Percentiles rank a stretch among this genome's conserved stretches.
Conservation (phyloP, 2,113 vertebrate species). For the Blennius ocellaris region DNA sequence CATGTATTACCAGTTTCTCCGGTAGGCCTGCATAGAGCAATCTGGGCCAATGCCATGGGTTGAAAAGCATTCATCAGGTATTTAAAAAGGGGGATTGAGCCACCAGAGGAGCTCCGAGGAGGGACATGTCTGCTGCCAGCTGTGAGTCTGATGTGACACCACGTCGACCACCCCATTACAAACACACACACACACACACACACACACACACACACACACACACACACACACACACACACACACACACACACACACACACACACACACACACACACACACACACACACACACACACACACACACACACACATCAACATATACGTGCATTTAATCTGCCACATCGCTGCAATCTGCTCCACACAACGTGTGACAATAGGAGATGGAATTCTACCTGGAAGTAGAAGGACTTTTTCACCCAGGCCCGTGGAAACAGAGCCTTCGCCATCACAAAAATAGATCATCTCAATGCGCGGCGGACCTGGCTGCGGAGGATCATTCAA, state of each 20-base stretch:
- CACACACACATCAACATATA: neutral
- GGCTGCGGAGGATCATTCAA: constrained; percentile 60
- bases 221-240: neutral
- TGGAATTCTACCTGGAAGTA: constrained; percentile 87
- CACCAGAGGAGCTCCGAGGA: neutral
- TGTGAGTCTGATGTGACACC: constrained; percentile 53
- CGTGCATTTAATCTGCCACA: neutral
- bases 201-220: neutral
- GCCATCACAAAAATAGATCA: constrained; percentile 92
- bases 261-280: neutral
- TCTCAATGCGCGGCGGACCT: constrained; percentile 84
- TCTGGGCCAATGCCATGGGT: neutral
- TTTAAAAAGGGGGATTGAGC: too few relatives aligned
- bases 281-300: neutral
- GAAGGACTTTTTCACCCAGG: constrained; percentile 91
- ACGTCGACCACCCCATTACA: neutral
- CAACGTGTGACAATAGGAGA: neutral
- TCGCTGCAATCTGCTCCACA: neutral
- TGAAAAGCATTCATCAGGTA: constrained; percentile 44
- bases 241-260: neutral
- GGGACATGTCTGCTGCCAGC: constrained; percentile 38
- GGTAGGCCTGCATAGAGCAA: neutral
- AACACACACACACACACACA: neutral
- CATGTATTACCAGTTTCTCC: neutral
- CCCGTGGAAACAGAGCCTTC: constrained; percentile 91